Percentiles rank a stretch among this genome's conserved stretches.
Conservation (phyloP, 2,888 invertebrate species). For the Zaprionus bogoriensis region DNA sequence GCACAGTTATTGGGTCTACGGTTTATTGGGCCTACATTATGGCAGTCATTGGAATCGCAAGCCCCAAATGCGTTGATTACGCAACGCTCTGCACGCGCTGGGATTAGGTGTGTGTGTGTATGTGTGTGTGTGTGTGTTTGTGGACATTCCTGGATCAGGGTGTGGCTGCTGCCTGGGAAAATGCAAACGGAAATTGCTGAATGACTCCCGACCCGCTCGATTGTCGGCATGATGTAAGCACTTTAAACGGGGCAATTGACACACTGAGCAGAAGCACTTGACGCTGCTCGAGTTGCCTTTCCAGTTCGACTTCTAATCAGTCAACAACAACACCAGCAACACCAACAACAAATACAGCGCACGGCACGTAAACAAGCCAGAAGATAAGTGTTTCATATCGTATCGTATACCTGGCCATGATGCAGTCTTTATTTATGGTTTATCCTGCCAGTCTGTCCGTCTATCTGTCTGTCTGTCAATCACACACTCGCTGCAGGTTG, state of each 20-base stretch:
- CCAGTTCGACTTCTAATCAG: conserved; percentile 12
- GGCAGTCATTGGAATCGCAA: background rate
- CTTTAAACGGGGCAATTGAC: conserved; percentile 22
- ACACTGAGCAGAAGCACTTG: background rate
- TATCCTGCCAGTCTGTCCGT: conserved; percentile 22
- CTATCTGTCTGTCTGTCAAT: background rate
- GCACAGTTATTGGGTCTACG: conserved; percentile 41
- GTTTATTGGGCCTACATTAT: conserved; percentile 25
- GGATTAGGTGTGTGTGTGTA: conserved; percentile 23
- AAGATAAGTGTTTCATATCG: conserved; percentile 17
- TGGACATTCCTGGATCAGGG: background rate
- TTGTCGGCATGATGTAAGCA: conserved; percentile 40
- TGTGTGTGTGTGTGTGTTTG: too few species aligned
- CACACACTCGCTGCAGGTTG: conserved; percentile 5
- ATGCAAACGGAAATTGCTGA: conserved; percentile 31
- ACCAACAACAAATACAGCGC: background rate
- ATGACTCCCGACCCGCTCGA: conserved; percentile 1
- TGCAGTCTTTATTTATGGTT: conserved; percentile 3
- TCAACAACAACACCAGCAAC: background rate
- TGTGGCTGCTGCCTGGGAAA: conserved; percentile 23
- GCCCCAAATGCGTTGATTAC: conserved; percentile 59
- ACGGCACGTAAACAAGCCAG: conserved; percentile 7
- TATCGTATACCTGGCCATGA: conserved; percentile 42
- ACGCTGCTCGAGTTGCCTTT: background rate
- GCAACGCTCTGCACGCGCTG: conserved; percentile 26